A percentile compares a stretch with the other conserved stretches of the same genome.
These are phyloP conservation scores for Labroides dimidiatus DNA, from an alignment of 2,797 vertebrate species.

Conservation along the genomic window DNA sequence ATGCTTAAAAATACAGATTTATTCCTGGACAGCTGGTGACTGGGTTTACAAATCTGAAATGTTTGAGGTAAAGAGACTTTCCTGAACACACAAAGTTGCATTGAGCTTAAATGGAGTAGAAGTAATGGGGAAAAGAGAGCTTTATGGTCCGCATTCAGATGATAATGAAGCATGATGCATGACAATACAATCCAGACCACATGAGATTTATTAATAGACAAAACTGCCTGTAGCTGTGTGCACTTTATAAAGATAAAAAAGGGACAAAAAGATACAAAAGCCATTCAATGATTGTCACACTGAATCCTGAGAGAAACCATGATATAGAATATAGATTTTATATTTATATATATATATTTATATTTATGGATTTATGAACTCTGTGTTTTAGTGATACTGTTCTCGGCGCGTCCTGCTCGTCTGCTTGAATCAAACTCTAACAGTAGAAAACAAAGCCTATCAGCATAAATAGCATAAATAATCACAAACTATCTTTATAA, in stretches of 20 bases:
- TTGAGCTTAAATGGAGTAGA: constrained; percentile 41
- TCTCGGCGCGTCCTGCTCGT: constrained; percentile 45
- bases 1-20: background rate
- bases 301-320: constrained; percentile 71
- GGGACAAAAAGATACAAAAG: constrained; percentile 58
- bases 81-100: constrained; percentile 2
- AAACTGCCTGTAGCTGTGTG: constrained; percentile 52
- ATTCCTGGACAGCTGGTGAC: too few relatives aligned
- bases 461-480: constrained; percentile 91
- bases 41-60: too few relatives aligned
- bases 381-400: constrained; percentile 56
- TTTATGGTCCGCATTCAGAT: constrained; percentile 38
- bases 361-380: too few relatives aligned
- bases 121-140: constrained; percentile 35
- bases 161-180: constrained; percentile 40
- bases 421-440: constrained; percentile 63
- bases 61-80: background rate
- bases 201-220: constrained; percentile 67
- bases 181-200: constrained; percentile 47
- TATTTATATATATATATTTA: constrained; percentile 39
- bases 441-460: constrained; percentile 66
- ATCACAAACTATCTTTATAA: constrained; percentile 86
- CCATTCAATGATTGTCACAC: constrained; percentile 64
- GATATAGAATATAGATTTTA: constrained; percentile 43
- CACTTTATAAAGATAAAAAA: constrained; percentile 44